These are phyloP conservation scores for Riparia riparia DNA, from an alignment of 2,113 vertebrate species.

Conservation along the genomic window DNA sequence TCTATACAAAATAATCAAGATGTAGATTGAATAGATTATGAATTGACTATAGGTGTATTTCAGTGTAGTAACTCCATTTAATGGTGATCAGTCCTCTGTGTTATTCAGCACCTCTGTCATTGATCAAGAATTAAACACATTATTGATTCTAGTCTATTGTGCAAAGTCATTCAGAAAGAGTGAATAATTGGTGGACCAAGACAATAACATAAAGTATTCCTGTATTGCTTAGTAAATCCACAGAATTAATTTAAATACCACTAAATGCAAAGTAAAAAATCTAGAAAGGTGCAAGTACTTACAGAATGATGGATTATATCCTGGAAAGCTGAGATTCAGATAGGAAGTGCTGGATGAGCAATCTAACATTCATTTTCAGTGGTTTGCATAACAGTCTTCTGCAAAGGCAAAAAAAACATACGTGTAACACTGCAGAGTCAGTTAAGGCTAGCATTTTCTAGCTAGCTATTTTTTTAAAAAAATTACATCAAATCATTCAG, in stretches of 20 bases:
- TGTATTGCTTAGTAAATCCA: not conserved
- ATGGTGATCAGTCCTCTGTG: not conserved
- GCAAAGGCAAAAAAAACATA: not conserved
- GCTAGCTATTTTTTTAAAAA: not conserved
- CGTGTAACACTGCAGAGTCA: not conserved
- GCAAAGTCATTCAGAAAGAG: not conserved
- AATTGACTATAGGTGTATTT: not conserved
- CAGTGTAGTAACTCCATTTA: not conserved
- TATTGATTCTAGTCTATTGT: not conserved
- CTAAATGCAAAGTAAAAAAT: not conserved
- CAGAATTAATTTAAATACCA: not conserved
- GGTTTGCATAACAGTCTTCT: not conserved
- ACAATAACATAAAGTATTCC: not conserved
- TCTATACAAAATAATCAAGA: not conserved
- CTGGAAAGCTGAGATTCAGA: not conserved
- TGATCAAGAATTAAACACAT: not conserved
- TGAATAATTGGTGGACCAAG: not conserved
- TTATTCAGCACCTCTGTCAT: not conserved
- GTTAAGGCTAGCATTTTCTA: not conserved
- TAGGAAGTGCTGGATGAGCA: not conserved
- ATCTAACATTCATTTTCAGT: not conserved
- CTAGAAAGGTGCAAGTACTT: not conserved
- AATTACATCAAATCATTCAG: not conserved
- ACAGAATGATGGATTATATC: not conserved
- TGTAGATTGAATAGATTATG: not conserved